Evolutionary conservation across 2,888 invertebrate genomes (phyloP).

Genomic region (Abrostola triplasia): DNA sequence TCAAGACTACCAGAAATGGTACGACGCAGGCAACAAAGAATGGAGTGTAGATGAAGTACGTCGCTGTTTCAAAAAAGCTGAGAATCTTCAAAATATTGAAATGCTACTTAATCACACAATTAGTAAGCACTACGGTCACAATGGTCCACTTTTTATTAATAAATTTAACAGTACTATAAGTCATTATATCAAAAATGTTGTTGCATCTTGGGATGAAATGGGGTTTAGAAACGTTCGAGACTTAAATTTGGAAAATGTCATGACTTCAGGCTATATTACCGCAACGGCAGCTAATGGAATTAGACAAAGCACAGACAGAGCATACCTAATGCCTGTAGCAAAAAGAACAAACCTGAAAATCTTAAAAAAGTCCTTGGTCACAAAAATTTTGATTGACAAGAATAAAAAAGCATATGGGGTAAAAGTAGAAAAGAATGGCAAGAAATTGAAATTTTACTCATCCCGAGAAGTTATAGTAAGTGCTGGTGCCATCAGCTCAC

Average conservation of each 20-base stretch:
- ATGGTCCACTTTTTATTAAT: conserved; percentile 81
- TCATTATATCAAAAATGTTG: conserved; percentile 62
- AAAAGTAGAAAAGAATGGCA: conserved; percentile 20
- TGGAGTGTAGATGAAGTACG: conserved; percentile 86
- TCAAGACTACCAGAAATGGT: conserved; percentile 86
- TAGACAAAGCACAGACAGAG: conserved; percentile 88
- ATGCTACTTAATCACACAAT: conserved; percentile 56
- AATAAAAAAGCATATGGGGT: conserved; percentile 32
- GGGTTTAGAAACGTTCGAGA: conserved; percentile 75
- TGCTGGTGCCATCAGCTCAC: not conserved
- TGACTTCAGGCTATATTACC: conserved; percentile 82
- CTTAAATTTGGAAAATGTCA: conserved; percentile 73
- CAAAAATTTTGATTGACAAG: conserved; percentile 32
- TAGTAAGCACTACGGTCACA: conserved; percentile 68
- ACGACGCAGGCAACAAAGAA: conserved; percentile 81
- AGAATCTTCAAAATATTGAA: conserved; percentile 73
- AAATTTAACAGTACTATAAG: conserved; percentile 77
- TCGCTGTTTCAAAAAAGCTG: conserved; percentile 82
- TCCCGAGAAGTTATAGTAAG: not conserved
- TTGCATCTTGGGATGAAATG: conserved; percentile 77
- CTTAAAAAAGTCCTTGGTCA: conserved; percentile 31
- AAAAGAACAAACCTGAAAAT: conserved; percentile 44
- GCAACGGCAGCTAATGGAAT: conserved; percentile 80
- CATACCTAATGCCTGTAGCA: conserved; percentile 71
- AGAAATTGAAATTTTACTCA: conserved; percentile 5